Evolutionary conservation across 2,113 vertebrate species (phyloP).

Genomic region (Esox niger): DNA sequence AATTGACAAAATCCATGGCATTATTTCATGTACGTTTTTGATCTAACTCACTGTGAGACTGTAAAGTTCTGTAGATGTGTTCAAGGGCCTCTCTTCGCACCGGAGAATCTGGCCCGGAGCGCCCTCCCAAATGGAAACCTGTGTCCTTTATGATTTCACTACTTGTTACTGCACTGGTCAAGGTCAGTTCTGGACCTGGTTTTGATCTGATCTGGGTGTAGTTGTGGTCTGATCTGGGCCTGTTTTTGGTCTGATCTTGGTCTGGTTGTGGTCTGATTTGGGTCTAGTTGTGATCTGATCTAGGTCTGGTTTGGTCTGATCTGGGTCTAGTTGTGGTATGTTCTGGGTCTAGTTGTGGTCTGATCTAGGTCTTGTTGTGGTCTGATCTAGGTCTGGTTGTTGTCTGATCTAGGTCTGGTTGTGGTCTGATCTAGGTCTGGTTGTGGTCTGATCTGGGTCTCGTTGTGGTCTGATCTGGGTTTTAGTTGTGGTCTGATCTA

Average conservation of each 20-base stretch:
- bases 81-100: slow-evolving; percentile 36
- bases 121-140: too few species aligned
- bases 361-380: too few species aligned
- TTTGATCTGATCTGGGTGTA: too few species aligned
- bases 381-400: slow-evolving; percentile 2
- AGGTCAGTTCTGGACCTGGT: too few species aligned
- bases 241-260: not conserved
- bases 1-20: too few species aligned
- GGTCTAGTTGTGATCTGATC: not conserved
- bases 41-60: too few species aligned
- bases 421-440: slow-evolving; percentile 23
- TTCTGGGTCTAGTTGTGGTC: slow-evolving; percentile 33
- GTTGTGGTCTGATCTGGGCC: not conserved
- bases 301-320: slow-evolving; percentile 17
- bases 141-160: too few species aligned
- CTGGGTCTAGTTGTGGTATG: too few species aligned
- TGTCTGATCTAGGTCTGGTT: too few species aligned
- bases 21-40: too few species aligned
- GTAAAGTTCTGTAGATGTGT: slow-evolving; percentile 33
- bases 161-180: too few species aligned
- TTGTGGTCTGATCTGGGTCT: slow-evolving; percentile 27
- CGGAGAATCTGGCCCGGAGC: not conserved
- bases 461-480: slow-evolving; percentile 30
- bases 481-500: slow-evolving; percentile 23
- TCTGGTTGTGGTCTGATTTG: not conserved